Base-by-base conservation (phyloP, 1,140 invertebrate genomes). In the Spodoptera litura region DNA sequence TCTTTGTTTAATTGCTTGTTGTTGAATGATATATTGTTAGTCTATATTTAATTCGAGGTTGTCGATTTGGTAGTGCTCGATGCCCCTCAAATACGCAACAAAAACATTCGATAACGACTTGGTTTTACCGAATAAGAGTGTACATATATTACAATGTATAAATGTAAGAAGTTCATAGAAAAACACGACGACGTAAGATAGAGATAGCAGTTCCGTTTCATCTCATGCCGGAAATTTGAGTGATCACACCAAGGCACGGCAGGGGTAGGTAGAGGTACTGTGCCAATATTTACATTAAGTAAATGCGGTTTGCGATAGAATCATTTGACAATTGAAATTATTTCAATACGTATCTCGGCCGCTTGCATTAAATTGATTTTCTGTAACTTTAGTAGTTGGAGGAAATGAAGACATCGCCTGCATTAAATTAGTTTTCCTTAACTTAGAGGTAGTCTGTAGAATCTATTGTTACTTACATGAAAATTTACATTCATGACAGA, bases 181-280 rank as follows among this genome's bases (percentile, higher is more conserved):
- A 62, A 62, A 62, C 35, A 62, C n/a, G 15, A 27, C 38, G 35
- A 44, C 62, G 13, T 35, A 13, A 15, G 13, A 44, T 12, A 35
- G 13, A 52, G 44, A 20, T 4, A 51, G 20, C 44, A 2, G 53
- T 53, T 64, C 25, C 49, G 25, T 51, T 52, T 35, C 49, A 62
- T 64, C 59, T n/a, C 15, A 74, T 51, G 49, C 58, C 73, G 58
- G 59, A 75, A 52, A 75, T 64, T 75, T 52, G 25, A 64, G 49
- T 35, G 44, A 52, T 53, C 15, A 5, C 6, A 59, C 9, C 31
- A 15, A 58, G 70, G 58, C 52, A 61, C 62, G 51, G 51, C 56
- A 15, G 12, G 5, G 11, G 35, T 25, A 5, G 35, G 38, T 11
- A 13, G 35, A 25, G 12, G 8, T 13, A 38, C 3, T n/a, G 13